These are phyloP conservation scores for Athalia cordata DNA, from an alignment of 2,888 invertebrate species.

Conservation along the genomic window DNA sequence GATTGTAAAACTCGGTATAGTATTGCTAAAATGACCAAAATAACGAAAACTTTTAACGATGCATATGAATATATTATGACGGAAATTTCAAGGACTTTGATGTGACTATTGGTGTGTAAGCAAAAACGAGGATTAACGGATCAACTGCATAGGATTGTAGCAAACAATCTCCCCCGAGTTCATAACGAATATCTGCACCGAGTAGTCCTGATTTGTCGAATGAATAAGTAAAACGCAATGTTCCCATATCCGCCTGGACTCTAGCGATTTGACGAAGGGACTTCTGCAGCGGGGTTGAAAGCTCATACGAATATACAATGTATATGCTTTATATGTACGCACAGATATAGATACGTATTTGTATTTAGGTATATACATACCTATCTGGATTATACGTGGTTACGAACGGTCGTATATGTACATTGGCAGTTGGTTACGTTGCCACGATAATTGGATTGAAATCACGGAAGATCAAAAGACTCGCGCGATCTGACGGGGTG, in stretches of 20 bases:
- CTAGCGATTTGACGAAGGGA: slow-evolving; percentile 17
- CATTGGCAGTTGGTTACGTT: not conserved
- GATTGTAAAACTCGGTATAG: no score
- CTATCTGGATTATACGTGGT: no score
- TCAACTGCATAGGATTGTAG: not conserved
- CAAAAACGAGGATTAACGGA: no score
- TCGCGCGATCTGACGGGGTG: slow-evolving; percentile 47
- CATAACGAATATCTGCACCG: slow-evolving; percentile 28
- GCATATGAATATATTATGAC: no score
- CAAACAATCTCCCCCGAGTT: slow-evolving; percentile 54
- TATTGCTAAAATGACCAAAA: no score
- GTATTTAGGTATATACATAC: slow-evolving; percentile 2
- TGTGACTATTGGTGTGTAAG: no score
- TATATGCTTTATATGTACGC: slow-evolving; percentile 5
- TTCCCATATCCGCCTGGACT: slow-evolving; percentile 3
- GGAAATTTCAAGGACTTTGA: no score
- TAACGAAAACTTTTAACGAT: no score
- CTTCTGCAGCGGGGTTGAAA: slow-evolving; percentile 48
- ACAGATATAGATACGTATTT: not conserved
- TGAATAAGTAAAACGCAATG: slow-evolving; percentile 64
- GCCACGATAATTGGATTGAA: slow-evolving; percentile 68
- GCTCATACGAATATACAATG: slow-evolving; percentile 37
- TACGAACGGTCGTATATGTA: not conserved
- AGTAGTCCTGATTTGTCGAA: slow-evolving; percentile 64
- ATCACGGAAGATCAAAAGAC: slow-evolving; percentile 71